Conservation (phyloP, 1,140 invertebrate genomes). For the Aporrectodea caliginosa region DNA sequence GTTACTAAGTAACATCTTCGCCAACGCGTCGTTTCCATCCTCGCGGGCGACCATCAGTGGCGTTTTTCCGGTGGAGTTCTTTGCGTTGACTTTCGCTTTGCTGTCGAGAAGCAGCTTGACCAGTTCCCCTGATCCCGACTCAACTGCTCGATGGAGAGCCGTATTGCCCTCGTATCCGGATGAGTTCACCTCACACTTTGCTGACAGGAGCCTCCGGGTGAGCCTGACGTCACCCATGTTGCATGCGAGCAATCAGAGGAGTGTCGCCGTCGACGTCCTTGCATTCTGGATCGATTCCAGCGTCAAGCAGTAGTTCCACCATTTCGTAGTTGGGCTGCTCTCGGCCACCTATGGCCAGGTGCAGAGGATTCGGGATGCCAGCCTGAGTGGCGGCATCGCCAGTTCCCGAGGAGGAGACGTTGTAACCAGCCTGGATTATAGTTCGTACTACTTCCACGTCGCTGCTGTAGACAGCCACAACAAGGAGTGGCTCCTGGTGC, state of each 20-base stretch:
- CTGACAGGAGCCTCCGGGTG: not conserved
- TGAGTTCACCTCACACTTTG: not conserved
- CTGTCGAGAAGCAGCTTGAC: not conserved
- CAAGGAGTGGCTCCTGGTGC: not conserved
- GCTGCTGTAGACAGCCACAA: not conserved
- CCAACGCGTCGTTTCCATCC: not conserved
- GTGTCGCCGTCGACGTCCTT: not conserved
- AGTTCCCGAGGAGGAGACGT: not conserved
- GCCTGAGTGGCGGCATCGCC: not conserved
- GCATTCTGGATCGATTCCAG: conserved; percentile 43
- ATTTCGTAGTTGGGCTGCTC: conserved; percentile 66
- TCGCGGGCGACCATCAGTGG: not conserved
- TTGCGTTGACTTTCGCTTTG: not conserved
- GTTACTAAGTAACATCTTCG: not conserved
- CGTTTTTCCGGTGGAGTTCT: not conserved
- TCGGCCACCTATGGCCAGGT: not conserved
- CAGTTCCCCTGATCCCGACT: not conserved
- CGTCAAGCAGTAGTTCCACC: conserved; percentile 82
- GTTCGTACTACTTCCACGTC: not conserved
- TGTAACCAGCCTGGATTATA: not conserved
- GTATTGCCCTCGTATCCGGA: not conserved
- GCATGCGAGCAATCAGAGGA: not conserved
- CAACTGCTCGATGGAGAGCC: not conserved
- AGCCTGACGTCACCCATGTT: not conserved
- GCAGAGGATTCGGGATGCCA: not conserved